These are phyloP conservation scores for Solenopsis invicta DNA, from an alignment of 1,140 invertebrate species.

Conservation along the genomic window DNA sequence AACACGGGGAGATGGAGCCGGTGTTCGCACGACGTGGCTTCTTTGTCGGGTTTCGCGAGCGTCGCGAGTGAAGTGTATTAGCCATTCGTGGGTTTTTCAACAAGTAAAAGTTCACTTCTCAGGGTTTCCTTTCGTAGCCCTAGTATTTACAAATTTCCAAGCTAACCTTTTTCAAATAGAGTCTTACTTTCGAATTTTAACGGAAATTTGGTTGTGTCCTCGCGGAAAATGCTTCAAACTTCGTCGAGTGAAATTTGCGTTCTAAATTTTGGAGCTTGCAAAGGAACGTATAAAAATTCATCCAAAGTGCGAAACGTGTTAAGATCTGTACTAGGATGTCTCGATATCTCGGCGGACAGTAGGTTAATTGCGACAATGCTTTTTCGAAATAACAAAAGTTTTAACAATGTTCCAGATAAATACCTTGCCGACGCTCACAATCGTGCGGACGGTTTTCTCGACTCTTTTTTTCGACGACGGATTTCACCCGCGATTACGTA, in stretches of 20 bases:
- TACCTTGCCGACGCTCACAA: conserved; percentile 19
- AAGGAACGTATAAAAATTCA: neutral
- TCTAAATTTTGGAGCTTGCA: neutral
- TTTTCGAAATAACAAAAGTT: conserved; percentile 10
- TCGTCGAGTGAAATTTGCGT: neutral
- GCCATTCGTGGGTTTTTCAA: neutral
- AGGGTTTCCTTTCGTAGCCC: neutral
- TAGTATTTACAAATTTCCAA: neutral
- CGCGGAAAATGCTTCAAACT: neutral
- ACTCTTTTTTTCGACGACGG: conserved; percentile 18
- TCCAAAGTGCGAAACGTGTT: neutral
- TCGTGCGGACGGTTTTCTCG: neutral
- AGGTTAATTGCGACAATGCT: neutral
- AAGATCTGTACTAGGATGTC: neutral
- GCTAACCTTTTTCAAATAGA: neutral
- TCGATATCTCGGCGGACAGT: neutral
- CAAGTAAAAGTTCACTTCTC: neutral
- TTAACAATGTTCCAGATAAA: conserved; percentile 42
- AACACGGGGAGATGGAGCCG: neutral
- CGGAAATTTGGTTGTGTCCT: neutral
- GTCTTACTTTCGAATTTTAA: neutral
- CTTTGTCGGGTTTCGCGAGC: conserved; percentile 25
- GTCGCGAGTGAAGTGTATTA: neutral
- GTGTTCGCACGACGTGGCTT: neutral
- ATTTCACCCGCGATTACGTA: conserved; percentile 73